phyloP scores from a whole-genome alignment of 2,888 invertebrate species.

The Phyllotreta striolata region DNA sequence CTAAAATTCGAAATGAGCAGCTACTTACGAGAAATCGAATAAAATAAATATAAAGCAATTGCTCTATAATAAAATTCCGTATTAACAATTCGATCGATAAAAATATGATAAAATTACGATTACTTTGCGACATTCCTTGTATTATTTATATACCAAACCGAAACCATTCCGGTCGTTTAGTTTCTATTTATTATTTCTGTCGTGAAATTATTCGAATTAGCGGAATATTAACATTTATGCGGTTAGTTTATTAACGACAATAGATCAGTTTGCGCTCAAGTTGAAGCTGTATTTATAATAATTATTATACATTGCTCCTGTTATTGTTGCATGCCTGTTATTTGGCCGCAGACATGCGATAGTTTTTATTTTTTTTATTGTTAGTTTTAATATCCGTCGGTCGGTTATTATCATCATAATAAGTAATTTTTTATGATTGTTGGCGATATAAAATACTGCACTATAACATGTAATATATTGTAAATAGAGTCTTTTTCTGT shows the following conservation, averaged over 20 bases:
- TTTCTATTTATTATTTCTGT: not conserved
- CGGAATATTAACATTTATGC: slow-evolving; percentile 11
- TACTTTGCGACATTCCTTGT: too few relatives aligned
- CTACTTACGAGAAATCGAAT: too few relatives aligned
- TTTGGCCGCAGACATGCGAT: slow-evolving; percentile 50
- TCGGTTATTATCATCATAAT: slow-evolving; percentile 39
- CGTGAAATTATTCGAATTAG: not conserved
- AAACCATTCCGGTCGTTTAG: slow-evolving; percentile 15
- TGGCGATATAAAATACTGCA: slow-evolving; percentile 37
- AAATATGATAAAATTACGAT: too few relatives aligned
- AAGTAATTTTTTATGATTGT: slow-evolving; percentile 39
- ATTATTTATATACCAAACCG: slow-evolving; percentile 10
- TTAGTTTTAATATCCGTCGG: slow-evolving; percentile 42
- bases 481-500: slow-evolving; percentile 19
- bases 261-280: slow-evolving; percentile 51
- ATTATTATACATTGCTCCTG: slow-evolving; percentile 52
- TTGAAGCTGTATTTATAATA: slow-evolving; percentile 55
- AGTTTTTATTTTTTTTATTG: slow-evolving; percentile 50
- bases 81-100: too few relatives aligned
- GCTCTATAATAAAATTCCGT: too few relatives aligned
- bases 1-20: too few relatives aligned
- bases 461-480: slow-evolving; percentile 34
- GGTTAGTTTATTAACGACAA: slow-evolving; percentile 48
- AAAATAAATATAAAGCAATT: too few relatives aligned
- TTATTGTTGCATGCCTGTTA: slow-evolving; percentile 49